A percentile compares a stretch with the other conserved stretches of the same genome.
Evolutionary conservation across 2,113 vertebrate genomes (phyloP).

Genomic region (Xiphophorus hellerii): DNA sequence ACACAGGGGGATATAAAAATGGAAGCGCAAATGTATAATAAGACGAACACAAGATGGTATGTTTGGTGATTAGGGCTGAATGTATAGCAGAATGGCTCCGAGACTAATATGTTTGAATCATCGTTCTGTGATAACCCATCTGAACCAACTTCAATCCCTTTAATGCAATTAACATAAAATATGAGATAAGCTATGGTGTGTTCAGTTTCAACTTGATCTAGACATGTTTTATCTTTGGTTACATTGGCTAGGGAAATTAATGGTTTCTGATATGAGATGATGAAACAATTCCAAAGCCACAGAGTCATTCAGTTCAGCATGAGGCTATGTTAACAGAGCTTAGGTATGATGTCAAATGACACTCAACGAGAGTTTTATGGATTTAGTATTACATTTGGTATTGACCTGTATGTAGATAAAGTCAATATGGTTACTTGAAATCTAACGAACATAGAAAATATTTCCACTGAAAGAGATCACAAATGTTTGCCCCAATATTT

Average conservation of each 20-base stretch:
- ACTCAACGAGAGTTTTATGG: neutral
- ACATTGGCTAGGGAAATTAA: conserved; percentile 20
- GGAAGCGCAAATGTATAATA: neutral
- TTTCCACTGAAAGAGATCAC: too few relatives aligned
- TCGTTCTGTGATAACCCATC: neutral
- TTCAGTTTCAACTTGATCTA: conserved; percentile 17
- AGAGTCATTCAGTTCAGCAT: conserved; percentile 38
- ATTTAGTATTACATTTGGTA: conserved; percentile 14
- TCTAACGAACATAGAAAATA: neutral
- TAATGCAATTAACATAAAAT: conserved; percentile 13
- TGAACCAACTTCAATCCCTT: neutral
- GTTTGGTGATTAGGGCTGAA: conserved; percentile 5
- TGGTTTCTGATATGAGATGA: conserved; percentile 34
- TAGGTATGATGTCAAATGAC: conserved; percentile 18
- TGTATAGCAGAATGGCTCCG: neutral
- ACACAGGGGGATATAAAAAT: neutral
- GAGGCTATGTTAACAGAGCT: conserved; percentile 13
- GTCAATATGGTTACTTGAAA: conserved; percentile 16
- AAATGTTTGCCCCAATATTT: too few relatives aligned
- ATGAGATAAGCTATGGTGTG: conserved; percentile 10
- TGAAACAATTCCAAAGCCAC: conserved; percentile 36
- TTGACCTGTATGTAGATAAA: neutral
- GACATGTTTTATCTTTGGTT: conserved; percentile 18
- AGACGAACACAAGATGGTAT: neutral
- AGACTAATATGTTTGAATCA: neutral